Percentiles rank a stretch among this genome's conserved stretches.
Conservation (phyloP, 1,140 invertebrate genomes). For the Drosophila pectinifera region DNA sequence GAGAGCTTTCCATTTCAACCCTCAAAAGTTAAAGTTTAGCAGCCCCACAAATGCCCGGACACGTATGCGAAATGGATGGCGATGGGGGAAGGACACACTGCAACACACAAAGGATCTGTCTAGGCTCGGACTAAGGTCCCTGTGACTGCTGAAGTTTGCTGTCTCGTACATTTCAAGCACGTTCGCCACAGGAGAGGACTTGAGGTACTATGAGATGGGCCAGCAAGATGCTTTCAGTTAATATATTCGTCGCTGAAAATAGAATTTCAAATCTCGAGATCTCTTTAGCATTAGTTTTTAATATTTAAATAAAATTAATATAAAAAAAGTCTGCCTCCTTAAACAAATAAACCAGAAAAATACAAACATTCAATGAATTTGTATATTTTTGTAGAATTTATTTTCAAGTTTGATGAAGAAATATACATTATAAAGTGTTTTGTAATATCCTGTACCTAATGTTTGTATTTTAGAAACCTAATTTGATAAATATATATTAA, state of each 20-base stretch:
- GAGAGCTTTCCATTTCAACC: constrained; percentile 72
- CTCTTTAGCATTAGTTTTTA: too few relatives aligned
- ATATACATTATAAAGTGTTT: not conserved
- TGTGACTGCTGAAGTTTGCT: constrained; percentile 25
- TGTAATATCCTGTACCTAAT: not conserved
- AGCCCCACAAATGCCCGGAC: constrained; percentile 70
- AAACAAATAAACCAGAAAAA: too few relatives aligned
- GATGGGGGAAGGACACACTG: constrained; percentile 20
- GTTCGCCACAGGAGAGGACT: constrained; percentile 13
- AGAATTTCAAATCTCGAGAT: too few relatives aligned
- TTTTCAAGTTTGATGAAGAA: too few relatives aligned
- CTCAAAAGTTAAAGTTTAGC: constrained; percentile 60
- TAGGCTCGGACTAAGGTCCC: constrained; percentile 29
- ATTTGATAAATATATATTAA: too few relatives aligned
- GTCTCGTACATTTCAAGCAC: constrained; percentile 48
- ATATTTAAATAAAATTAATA: too few relatives aligned
- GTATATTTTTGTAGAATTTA: too few relatives aligned
- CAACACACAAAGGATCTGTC: constrained; percentile 57
- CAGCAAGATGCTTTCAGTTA: not conserved
- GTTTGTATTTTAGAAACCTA: not conserved
- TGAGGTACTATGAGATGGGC: not conserved
- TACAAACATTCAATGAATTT: too few relatives aligned
- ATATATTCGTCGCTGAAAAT: not conserved
- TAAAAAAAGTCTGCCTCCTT: too few relatives aligned
- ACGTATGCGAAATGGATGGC: constrained; percentile 60